A percentile compares a stretch with the other conserved stretches of the same genome.
Evolutionary conservation across 1,140 invertebrate species (phyloP).

Genomic region (Parapsyche elsis): DNA sequence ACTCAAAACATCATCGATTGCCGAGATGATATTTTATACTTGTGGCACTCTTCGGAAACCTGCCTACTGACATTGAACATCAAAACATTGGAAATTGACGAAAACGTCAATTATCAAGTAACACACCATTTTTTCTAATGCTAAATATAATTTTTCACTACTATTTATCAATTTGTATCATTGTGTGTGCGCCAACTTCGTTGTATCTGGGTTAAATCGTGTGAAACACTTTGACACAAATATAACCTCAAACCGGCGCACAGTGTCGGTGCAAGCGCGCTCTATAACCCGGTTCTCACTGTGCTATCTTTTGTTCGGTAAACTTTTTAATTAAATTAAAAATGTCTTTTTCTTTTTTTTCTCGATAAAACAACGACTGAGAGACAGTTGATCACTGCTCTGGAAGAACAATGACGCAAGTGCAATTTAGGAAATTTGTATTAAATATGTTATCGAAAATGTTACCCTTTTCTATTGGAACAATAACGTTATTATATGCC

Average conservation of each 20-base stretch:
- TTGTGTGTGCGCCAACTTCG: slow-evolving; percentile 8
- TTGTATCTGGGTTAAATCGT: slow-evolving; percentile 2
- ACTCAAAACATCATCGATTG: slow-evolving; percentile 72
- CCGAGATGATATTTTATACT: slow-evolving; percentile 73
- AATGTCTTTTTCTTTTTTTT: too few relatives aligned
- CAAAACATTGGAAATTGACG: slow-evolving; percentile 67
- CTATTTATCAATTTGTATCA: slow-evolving; percentile 4
- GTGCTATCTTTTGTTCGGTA: too few relatives aligned
- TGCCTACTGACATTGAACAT: slow-evolving; percentile 73
- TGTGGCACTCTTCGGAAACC: slow-evolving; percentile 73
- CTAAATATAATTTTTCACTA: background rate
- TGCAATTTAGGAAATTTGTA: too few relatives aligned
- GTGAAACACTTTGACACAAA: slow-evolving; percentile 12
- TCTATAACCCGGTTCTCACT: too few relatives aligned
- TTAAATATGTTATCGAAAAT: too few relatives aligned
- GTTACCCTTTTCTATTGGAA: too few relatives aligned
- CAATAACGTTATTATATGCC: too few relatives aligned
- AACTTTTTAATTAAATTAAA: too few relatives aligned
- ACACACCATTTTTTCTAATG: slow-evolving; percentile 48
- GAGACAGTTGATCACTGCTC: too few relatives aligned
- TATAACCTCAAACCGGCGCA: slow-evolving; percentile 16
- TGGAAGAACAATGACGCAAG: too few relatives aligned
- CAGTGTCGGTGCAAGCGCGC: too few relatives aligned
- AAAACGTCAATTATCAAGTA: slow-evolving; percentile 71
- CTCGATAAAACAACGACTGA: too few relatives aligned